Conservation (phyloP, 2,888 invertebrate genomes). For the Amiota minor region DNA sequence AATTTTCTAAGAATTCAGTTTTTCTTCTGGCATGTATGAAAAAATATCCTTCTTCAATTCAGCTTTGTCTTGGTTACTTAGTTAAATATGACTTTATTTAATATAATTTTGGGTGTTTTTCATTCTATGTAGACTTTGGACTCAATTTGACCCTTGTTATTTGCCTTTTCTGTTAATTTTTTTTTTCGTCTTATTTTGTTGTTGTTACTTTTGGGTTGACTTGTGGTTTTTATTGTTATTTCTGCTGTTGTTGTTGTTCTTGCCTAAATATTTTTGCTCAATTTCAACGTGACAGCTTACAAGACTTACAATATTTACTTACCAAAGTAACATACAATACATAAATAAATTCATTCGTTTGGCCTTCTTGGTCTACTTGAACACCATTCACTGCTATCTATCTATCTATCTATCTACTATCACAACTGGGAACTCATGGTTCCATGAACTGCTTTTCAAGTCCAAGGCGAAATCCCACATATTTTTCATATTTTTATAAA, state of each 20-base stretch:
- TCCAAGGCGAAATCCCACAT: background rate
- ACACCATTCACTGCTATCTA: background rate
- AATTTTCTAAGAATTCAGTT: background rate
- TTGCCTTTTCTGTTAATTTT: background rate
- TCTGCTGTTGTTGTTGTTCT: conserved; percentile 7
- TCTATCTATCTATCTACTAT: background rate
- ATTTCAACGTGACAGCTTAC: conserved; percentile 25
- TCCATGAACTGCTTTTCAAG: background rate
- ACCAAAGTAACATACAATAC: background rate
- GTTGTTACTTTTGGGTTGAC: conserved; percentile 9
- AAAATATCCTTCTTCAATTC: too few species aligned
- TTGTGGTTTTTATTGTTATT: conserved; percentile 6
- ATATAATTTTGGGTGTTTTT: conserved; percentile 21
- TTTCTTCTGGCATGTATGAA: background rate
- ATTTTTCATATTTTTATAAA: conserved; percentile 31
- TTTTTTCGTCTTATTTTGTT: background rate
- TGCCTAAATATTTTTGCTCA: conserved; percentile 28
- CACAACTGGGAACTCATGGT: too few species aligned
- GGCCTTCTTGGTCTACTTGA: background rate
- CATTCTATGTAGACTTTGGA: background rate
- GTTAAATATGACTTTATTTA: conserved; percentile 28
- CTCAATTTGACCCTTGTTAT: conserved; percentile 29
- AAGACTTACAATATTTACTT: conserved; percentile 19
- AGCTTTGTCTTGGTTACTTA: conserved; percentile 8
- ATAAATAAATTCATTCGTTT: background rate